Evolutionary conservation across 2,113 vertebrate genomes (phyloP).

Genomic region (Aleadryas rufinucha): DNA sequence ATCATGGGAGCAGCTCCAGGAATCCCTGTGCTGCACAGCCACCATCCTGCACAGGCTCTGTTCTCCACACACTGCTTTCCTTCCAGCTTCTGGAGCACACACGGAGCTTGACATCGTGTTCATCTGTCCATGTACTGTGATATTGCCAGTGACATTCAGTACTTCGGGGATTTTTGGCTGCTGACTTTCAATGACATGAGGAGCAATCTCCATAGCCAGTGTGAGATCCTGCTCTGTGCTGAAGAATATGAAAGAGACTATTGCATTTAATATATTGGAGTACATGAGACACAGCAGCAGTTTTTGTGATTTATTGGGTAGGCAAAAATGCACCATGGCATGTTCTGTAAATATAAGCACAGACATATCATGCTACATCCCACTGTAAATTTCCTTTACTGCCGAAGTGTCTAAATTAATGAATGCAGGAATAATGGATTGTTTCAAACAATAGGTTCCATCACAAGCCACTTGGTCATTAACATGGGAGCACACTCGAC

Average conservation of each 20-base stretch:
- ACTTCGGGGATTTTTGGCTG: background rate
- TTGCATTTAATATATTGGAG: slow-evolving; percentile 10
- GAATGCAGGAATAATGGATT: background rate
- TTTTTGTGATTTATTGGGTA: slow-evolving; percentile 1
- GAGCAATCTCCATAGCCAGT: slow-evolving; percentile 9
- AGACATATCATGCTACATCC: background rate
- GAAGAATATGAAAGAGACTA: background rate
- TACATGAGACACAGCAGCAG: background rate
- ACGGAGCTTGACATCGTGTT: background rate
- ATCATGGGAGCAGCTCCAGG: background rate
- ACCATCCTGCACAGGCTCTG: background rate
- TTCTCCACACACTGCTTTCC: background rate
- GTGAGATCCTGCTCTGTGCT: background rate
- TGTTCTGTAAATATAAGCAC: background rate
- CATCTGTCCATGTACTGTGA: background rate
- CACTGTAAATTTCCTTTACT: background rate
- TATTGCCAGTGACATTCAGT: background rate
- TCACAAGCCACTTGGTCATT: background rate
- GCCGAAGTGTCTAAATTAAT: background rate
- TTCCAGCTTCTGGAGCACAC: background rate
- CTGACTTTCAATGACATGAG: slow-evolving; percentile 42
- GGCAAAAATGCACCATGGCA: background rate
- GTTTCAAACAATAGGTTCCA: background rate
- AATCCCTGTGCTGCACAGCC: background rate
- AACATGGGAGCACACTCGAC: background rate